Base-by-base conservation (phyloP, 2,797 vertebrate genomes). In the Lagodon rhomboides region DNA sequence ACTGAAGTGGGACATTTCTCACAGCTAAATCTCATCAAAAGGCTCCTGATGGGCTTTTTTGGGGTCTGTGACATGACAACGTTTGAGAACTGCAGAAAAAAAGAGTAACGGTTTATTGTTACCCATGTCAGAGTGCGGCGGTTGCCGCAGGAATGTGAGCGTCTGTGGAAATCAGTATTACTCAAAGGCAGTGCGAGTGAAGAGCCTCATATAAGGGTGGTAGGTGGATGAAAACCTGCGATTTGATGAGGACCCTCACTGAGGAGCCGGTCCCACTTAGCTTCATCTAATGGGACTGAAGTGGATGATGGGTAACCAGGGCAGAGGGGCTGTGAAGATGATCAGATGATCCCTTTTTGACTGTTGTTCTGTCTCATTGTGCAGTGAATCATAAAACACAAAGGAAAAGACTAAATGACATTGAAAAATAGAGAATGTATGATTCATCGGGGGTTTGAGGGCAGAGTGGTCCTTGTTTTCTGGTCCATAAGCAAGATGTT, bases 281-380 rank as follows among this genome's bases (percentile, higher is more conserved):
- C 82, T 72, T 80, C 81, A 83, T 59, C 87, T 88, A 89, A 91
- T 90, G 86, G 75, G 79, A 87, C 71, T 84, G 81, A 91, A 93
- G 89, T 61, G 90, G 85, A 80, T 90, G 84, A 90, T 92, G 86
- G 84, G 82, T 61, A 89, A 86, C 53, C 17, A 7, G 58, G 80
- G 75, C 81, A 79, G 64, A 84, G 65, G 81, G 74, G 74, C 78
- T 49, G 73, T 74, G 77, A 82, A 80, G 85, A 73, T 78, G 69
- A 70, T 73, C 82, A 73, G 53, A 66, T 64, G 56, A 82, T 79
- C 66, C 73, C 68, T 77, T 85, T 82, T 73, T 70, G 67, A 82
- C 68, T 1, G 61, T 4, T 5, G 27, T 55, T 60, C 51, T 27
- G 54, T 75, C 66, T 54, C 58, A 34, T 41, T 43, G 59, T 67